Evolutionary conservation across 2,888 invertebrate genomes (phyloP), one percentile per base, ranked within the genome.

Genomic region (Galeruca laticollis): DNA sequence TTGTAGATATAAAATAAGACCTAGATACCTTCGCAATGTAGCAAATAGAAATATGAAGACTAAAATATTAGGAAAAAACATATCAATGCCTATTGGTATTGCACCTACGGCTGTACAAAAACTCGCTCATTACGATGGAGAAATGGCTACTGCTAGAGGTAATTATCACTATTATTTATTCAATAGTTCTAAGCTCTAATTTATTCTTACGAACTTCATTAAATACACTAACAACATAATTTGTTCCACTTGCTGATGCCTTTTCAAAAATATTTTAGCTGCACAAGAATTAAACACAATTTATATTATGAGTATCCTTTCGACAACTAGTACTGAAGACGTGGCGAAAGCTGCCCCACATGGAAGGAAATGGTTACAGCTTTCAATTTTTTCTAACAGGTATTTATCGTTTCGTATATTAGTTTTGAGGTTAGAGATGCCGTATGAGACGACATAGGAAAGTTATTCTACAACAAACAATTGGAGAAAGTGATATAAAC

Each of bases 31-130:
- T 72, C 86, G 91, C 54, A 91, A 96, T 82, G 93, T 96, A 1
- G 89, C 90, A 0, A 84, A 87, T 15, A 86, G 92, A 77, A 89
- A 92, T 78, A 86, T 90, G 31, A 86, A 87, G 8, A 90, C 91
- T 0, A 88, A 86, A 0, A 86, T 94, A 47, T 86, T 94, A 26
- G 94, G 94, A 0, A 83, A 88, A 37, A 87, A 86, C 66, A 86
- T 94, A 1, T 86, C 90, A 1, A 90, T 94, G 86, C 94, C 95
- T 0, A 82, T 94, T 49, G 96, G 95, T 9, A 89, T 97, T 71
- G 91, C 96, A 0, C 96, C 97, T 0, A 92, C 95, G 1, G 97
- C 96, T 0, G 94, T 96, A 94, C 96, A 97, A 84, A 89, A 90
- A 79, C 92, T 97, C 94, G 96, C 96, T 0, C 94, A 96, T 86